phyloP scores from a whole-genome alignment of 2,888 invertebrate species.

The Prenolepis imparis region DNA sequence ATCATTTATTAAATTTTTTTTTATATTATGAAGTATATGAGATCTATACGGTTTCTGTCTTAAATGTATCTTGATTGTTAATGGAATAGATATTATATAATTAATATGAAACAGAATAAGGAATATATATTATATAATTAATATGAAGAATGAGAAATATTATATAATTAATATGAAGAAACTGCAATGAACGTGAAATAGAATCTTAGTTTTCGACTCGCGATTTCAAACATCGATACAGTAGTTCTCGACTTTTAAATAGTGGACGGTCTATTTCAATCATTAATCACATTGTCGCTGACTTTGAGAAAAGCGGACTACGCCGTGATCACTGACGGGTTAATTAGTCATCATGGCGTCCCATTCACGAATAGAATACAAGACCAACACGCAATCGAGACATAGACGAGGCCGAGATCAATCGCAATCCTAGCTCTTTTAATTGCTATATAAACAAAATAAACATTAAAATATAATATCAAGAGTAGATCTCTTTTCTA shows the following conservation, averaged over 20 bases:
- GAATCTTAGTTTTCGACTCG: background rate
- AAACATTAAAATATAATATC: background rate
- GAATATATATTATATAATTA: background rate
- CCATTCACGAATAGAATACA: conserved; percentile 52
- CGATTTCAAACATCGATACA: background rate
- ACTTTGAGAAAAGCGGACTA: conserved; percentile 1
- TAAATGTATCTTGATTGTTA: background rate
- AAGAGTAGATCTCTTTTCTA: background rate
- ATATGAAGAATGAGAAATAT: background rate
- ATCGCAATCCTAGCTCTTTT: background rate
- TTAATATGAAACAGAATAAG: background rate
- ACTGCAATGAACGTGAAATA: background rate
- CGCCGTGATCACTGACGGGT: conserved; percentile 25
- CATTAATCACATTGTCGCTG: conserved; percentile 35
- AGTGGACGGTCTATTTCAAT: conserved; percentile 22
- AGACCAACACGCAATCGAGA: conserved; percentile 60
- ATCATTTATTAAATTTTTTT: background rate
- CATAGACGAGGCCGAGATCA: conserved; percentile 40
- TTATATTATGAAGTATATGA: background rate
- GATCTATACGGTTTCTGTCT: background rate
- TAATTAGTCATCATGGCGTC: conserved; percentile 35
- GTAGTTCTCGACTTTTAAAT: conserved; percentile 16
- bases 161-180: conserved; percentile 9
- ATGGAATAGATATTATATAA: background rate
- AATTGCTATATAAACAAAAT: background rate